phyloP scores from a whole-genome alignment of 2,888 invertebrate genomes.

The Tricholauxania praeusta region DNA sequence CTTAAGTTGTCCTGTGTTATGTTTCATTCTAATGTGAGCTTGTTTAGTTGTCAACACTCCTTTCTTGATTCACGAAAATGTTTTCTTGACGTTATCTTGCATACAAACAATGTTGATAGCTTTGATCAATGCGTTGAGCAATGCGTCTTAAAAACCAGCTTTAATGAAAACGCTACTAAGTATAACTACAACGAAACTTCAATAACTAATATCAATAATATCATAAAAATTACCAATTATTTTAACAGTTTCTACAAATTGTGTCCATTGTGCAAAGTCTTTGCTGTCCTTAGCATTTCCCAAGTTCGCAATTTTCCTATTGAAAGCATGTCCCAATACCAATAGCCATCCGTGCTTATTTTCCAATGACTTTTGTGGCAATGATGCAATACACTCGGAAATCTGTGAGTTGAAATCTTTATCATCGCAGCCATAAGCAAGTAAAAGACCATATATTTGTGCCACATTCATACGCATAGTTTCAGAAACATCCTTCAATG shows the following conservation, averaged over 20 bases:
- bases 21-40: too few species aligned
- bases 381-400: slow-evolving; percentile 56
- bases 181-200: too few species aligned
- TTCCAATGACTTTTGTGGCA: slow-evolving; percentile 69
- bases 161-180: too few species aligned
- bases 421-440: slow-evolving; percentile 71
- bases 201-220: too few species aligned
- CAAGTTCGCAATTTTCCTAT: slow-evolving; percentile 73
- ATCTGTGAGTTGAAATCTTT: slow-evolving; percentile 70
- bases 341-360: slow-evolving; percentile 82
- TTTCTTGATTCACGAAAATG: too few species aligned
- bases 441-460: slow-evolving; percentile 80
- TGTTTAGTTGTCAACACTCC: too few species aligned
- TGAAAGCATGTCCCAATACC: slow-evolving; percentile 79
- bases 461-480: slow-evolving; percentile 81
- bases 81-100: too few species aligned
- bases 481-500: slow-evolving; percentile 80
- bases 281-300: slow-evolving; percentile 63
- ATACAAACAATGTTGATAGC: too few species aligned
- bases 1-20: too few species aligned
- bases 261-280: slow-evolving; percentile 70
- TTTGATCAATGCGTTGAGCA: too few species aligned
- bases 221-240: slow-evolving; percentile 69
- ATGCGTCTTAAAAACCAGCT: too few species aligned
- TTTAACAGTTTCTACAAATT: slow-evolving; percentile 72